Evolutionary conservation across 1,140 invertebrate species (phyloP).

Genomic region (Drosophila paulistorum): DNA sequence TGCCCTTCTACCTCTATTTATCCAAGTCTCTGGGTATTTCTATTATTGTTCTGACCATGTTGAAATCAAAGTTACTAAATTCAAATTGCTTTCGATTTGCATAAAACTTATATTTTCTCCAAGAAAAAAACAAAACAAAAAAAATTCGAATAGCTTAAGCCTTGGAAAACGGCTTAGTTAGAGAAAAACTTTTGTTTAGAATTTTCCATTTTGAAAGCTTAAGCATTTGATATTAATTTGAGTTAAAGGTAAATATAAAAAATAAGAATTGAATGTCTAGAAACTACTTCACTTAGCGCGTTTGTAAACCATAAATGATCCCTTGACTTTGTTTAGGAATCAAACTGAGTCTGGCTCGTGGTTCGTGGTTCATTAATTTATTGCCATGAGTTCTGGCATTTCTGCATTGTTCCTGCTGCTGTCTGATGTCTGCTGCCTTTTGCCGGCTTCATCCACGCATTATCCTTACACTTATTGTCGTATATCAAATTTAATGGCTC

Average conservation of each 20-base stretch:
- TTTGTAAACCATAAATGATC: constrained; percentile 12
- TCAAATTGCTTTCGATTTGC: constrained; percentile 2
- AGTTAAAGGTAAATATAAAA: neutral
- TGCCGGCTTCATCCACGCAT: constrained; percentile 46
- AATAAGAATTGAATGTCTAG: neutral
- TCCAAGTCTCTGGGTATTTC: constrained; percentile 28
- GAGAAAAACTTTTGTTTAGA: neutral
- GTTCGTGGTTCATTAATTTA: constrained; percentile 47
- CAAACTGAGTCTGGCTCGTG: constrained; percentile 20
- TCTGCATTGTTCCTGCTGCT: constrained; percentile 10
- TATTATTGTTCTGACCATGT: constrained; percentile 59
- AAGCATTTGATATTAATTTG: neutral
- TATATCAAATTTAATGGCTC: constrained; percentile 74
- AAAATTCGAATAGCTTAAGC: too few species aligned
- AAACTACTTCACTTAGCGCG: neutral
- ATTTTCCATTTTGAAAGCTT: neutral
- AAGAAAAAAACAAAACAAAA: neutral
- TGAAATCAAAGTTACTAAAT: constrained; percentile 12
- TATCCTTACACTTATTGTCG: constrained; percentile 74
- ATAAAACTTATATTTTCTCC: neutral
- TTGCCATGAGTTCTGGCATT: constrained; percentile 14
- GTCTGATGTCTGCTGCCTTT: neutral
- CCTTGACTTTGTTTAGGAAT: constrained; percentile 16
- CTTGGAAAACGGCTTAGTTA: too few species aligned
- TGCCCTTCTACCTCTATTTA: neutral